Base-by-base conservation (phyloP, 1,140 invertebrate genomes). In the Magallana ariakensis region DNA sequence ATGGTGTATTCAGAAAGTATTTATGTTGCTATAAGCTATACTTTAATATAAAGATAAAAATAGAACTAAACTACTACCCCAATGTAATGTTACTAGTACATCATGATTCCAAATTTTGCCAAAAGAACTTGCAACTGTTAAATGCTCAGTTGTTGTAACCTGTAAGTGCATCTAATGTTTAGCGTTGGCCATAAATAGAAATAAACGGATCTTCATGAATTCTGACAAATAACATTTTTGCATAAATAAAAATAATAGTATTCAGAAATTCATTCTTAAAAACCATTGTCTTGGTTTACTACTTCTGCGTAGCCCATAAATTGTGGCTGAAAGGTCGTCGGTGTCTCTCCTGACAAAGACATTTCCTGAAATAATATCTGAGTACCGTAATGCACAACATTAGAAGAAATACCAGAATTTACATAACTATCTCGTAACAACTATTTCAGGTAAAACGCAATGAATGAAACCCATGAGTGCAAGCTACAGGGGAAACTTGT, bases 331-430 rank as follows among this genome's bases (percentile, higher is more conserved):
- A 75, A 75, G 22, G 66, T 75, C 22, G 33, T 33, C 22, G 11
- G 58, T 62, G 58, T 62, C 58, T 62, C 11, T n/a, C 16, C 8
- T n/a, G 19, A 62, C 16, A n/a, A n/a, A 19, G 13, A 26, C 7
- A 75, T 75, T 75, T 75, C 66, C 66, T 75, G 66, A 75, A 75
- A 19, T 26, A 26, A 9, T 75, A 22, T 26, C 13, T 33, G 10
- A 75, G 66, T 22, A 13, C 1, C 13, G 66, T 75, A 26, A 2
- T 46, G 22, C 66, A 75, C 66, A 26, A 19, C 66, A 11, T 75
- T 19, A 75, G 66, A 75, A 60, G 66, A 75, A 75, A 75, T 75
- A 75, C 33, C 66, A 75, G 13, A 75, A 26, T 75, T 75, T 75
- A 13, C 66, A 75, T 75, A 75, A 26, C 22, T 75, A 26, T 75